phyloP scores from a whole-genome alignment of 2,888 invertebrate species.

The Monopis laevigella region DNA sequence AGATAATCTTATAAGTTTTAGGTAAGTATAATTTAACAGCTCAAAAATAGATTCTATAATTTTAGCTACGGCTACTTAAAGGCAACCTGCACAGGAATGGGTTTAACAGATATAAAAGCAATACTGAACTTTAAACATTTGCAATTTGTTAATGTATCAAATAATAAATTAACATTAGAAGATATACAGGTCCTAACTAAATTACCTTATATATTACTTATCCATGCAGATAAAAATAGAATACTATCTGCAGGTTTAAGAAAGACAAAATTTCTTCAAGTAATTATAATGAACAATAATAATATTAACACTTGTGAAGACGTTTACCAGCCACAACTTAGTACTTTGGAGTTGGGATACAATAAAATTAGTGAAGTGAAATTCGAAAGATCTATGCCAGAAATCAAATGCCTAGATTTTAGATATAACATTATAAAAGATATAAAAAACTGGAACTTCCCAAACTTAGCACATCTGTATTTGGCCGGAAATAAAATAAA shows the following conservation, averaged over 20 bases:
- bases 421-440: slow-evolving; percentile 56
- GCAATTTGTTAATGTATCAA: slow-evolving; percentile 65
- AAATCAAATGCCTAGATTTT: slow-evolving; percentile 63
- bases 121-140: slow-evolving; percentile 62
- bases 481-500: slow-evolving; percentile 78
- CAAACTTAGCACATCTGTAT: slow-evolving; percentile 74
- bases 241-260: slow-evolving; percentile 54
- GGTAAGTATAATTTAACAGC: no score
- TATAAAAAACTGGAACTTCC: slow-evolving; percentile 50
- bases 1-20: no score
- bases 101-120: slow-evolving; percentile 58
- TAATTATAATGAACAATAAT: slow-evolving; percentile 64
- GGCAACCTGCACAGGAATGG: slow-evolving; percentile 53
- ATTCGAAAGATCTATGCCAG: slow-evolving; percentile 36
- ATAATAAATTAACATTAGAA: slow-evolving; percentile 55
- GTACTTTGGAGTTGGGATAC: slow-evolving; percentile 63
- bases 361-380: slow-evolving; percentile 43
- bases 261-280: slow-evolving; percentile 68
- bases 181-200: slow-evolving; percentile 53
- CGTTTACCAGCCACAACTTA: slow-evolving; percentile 62
- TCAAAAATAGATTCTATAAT: no score
- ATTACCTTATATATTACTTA: slow-evolving; percentile 62
- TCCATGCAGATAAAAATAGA: slow-evolving; percentile 67
- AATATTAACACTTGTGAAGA: slow-evolving; percentile 54
- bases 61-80: slow-evolving; percentile 68